phyloP scores from a whole-genome alignment of 2,797 vertebrate species.

The Eremophila alpestris region DNA sequence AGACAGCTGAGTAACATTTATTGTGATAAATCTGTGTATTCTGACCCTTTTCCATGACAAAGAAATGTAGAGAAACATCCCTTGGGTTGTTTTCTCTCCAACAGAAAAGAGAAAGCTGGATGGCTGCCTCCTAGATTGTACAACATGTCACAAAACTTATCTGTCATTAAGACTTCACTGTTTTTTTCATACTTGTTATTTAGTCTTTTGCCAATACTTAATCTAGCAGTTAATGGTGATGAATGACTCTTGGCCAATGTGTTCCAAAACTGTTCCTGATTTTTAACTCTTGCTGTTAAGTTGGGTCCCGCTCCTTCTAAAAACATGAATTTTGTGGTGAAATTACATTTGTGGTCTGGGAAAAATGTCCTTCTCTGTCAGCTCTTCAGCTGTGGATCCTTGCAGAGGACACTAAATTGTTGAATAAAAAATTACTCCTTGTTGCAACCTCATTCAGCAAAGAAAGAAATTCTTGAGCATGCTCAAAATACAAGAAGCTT shows the following conservation, averaged over 20 bases:
- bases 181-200: not conserved
- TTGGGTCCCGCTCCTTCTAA: not conserved
- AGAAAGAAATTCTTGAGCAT: not conserved
- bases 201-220: not conserved
- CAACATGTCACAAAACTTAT: not conserved
- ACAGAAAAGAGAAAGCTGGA: not conserved
- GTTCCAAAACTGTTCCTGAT: not conserved
- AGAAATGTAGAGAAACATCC: not conserved
- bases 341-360: not conserved
- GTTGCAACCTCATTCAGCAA: not conserved
- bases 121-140: not conserved
- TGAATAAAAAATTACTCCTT: not conserved
- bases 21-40: not conserved
- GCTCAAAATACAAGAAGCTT: not conserved
- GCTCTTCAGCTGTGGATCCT: not conserved
- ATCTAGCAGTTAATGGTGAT: not conserved
- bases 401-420: not conserved
- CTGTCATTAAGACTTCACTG: not conserved
- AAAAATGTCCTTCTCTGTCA: not conserved
- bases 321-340: not conserved
- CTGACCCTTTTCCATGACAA: not conserved
- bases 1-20: constrained; percentile 14
- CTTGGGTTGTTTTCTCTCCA: not conserved
- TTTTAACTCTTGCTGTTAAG: not conserved
- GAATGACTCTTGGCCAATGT: not conserved